Evolutionary conservation across 2,113 vertebrate species (phyloP).

Genomic region (Nycticorax nycticorax): DNA sequence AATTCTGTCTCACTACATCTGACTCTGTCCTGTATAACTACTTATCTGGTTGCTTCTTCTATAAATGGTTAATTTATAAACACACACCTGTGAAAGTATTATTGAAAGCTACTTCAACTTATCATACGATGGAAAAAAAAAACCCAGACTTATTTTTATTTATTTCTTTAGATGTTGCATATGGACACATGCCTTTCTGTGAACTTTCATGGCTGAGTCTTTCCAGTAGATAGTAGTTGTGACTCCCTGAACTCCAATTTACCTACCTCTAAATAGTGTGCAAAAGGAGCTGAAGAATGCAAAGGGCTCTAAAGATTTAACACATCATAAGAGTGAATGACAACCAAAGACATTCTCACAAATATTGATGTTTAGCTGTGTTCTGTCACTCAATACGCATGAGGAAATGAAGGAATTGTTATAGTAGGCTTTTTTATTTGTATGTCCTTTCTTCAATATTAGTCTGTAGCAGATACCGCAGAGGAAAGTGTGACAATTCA

Average conservation of each 20-base stretch:
- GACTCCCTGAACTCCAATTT: background rate
- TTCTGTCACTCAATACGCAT: background rate
- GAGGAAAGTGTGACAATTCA: background rate
- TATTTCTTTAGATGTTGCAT: background rate
- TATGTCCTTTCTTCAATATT: background rate
- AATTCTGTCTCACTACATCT: background rate
- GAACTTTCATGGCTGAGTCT: background rate
- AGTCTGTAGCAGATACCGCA: background rate
- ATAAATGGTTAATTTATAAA: background rate
- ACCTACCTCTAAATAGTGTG: background rate
- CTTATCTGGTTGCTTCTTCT: background rate
- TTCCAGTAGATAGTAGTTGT: background rate
- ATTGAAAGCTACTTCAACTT: background rate
- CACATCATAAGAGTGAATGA: accelerated
- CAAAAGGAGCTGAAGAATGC: background rate
- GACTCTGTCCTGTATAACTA: background rate
- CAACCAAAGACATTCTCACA: background rate
- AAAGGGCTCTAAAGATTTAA: background rate
- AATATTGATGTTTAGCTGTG: background rate
- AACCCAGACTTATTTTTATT: background rate
- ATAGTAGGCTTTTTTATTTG: background rate
- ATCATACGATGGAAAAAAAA: background rate
- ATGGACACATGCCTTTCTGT: background rate
- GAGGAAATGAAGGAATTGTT: background rate
- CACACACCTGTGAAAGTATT: background rate